A percentile compares a stretch with the other conserved stretches of the same genome.
Evolutionary conservation across 2,888 invertebrate species (phyloP).

Genomic region (Tetropium fuscum): DNA sequence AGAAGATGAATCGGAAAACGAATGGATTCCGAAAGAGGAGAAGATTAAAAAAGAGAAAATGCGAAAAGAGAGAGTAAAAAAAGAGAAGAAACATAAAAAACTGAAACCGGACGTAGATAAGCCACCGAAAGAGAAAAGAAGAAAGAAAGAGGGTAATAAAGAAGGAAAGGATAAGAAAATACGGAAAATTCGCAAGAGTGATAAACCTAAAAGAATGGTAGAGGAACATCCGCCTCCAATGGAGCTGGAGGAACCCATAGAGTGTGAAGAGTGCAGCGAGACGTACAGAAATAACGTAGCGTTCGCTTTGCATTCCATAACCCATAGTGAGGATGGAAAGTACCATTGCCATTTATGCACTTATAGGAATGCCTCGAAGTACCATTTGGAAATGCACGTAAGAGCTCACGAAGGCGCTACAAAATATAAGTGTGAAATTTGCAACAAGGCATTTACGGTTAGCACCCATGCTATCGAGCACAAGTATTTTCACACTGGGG

Average conservation of each 20-base stretch:
- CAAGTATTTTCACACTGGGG: constrained; percentile 59
- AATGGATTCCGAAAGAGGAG: constrained; percentile 39
- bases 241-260: constrained; percentile 62
- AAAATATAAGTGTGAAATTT: constrained; percentile 62
- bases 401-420: constrained; percentile 65
- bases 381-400: constrained; percentile 63
- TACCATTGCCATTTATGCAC: constrained; percentile 60
- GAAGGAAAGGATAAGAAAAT: constrained; percentile 14
- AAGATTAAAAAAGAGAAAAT: constrained; percentile 36
- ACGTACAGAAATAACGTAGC: constrained; percentile 65
- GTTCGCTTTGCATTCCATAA: constrained; percentile 56
- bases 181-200: constrained; percentile 22
- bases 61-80: constrained; percentile 27
- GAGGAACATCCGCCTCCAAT: constrained; percentile 47
- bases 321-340: constrained; percentile 54
- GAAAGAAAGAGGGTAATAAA: constrained; percentile 25
- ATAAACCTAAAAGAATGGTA: constrained; percentile 19
- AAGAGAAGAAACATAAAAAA: constrained; percentile 31
- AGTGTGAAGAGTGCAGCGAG: constrained; percentile 69
- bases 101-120: background rate
- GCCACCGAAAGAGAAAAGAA: constrained; percentile 15
- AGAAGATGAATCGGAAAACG: constrained; percentile 38
- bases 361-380: constrained; percentile 57
- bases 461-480: constrained; percentile 58
- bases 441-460: constrained; percentile 58